A percentile compares a stretch with the other conserved stretches of the same genome.
phyloP scores from a whole-genome alignment of 2,113 vertebrate species.

The Collichthys lucidus region DNA sequence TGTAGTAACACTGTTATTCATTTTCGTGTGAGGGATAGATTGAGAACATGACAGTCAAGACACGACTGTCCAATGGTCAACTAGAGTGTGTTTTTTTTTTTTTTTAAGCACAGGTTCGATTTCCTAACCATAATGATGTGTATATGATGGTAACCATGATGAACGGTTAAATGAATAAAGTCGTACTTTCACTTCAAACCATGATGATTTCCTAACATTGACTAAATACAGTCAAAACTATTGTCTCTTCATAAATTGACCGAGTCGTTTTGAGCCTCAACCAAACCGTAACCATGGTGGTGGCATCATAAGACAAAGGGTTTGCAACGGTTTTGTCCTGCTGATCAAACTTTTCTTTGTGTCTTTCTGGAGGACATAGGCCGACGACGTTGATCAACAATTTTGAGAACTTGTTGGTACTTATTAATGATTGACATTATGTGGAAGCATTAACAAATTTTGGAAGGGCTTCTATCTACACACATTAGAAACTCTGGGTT shows the following conservation, averaged over 20 bases:
- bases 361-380: neutral
- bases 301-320: no score
- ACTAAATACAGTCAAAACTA: no score
- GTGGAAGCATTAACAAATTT: neutral
- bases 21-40: neutral
- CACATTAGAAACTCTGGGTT: neutral
- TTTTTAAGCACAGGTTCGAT: neutral
- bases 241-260: no score
- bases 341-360: neutral
- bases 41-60: neutral
- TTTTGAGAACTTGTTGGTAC: neutral
- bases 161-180: neutral
- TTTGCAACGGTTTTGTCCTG: no score
- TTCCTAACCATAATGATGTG: neutral
- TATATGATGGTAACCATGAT: neutral
- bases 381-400: no score
- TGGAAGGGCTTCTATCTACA: neutral
- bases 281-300: no score
- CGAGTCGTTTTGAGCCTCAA: no score
- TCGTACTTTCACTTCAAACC: no score
- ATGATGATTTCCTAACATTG: no score
- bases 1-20: conserved; percentile 37
- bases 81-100: no score
- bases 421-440: neutral
- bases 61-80: no score